Base-by-base conservation (phyloP, 2,888 invertebrate genomes). In the Ceratothoa steindachneri region DNA sequence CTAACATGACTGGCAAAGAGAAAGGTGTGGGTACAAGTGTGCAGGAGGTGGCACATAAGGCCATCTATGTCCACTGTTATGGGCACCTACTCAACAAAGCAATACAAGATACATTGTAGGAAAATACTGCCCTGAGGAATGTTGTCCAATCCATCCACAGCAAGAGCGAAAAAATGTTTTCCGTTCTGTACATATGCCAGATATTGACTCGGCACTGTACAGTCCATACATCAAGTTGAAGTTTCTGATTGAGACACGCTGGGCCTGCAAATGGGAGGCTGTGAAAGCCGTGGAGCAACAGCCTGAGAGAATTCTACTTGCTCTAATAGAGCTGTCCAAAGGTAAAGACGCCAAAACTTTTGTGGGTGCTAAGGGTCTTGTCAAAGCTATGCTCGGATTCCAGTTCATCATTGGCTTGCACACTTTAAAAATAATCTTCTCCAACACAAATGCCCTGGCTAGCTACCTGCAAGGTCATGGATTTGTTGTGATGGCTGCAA, bases 201-300 rank as follows among this genome's bases (percentile, higher is more conserved):
- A n/a, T n/a, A n/a, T n/a, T n/a, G n/a, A n/a, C n/a, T n/a, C n/a
- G n/a, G n/a, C n/a, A n/a, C n/a, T n/a, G n/a, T n/a, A n/a, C n/a
- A n/a, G n/a, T n/a, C n/a, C n/a, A n/a, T n/a, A n/a, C n/a, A n/a
- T n/a, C n/a, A n/a, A n/a, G n/a, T n/a, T 69, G 53, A 69, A 69
- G 53, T 69, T 53, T 69, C 52, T 53, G 28, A 69, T 52, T 53
- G 53, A 53, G 51, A 69, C 69, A 53, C 51, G 55, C 51, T 69
- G 53, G 69, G 24, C 55, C 28, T 69, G 69, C 53, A 51, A 28
- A 28, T 69, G 53, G 69, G 55, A 69, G 69, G 69, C 69, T 24
- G 69, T 69, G 28, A 69, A 53, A 53, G 51, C 69, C 19, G 55
- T 69, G 52, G 69, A 52, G 69, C 27, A 55, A n/a, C 24, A 53